A percentile compares a stretch with the other conserved stretches of the same genome.
These are phyloP conservation scores for Piaya cayana DNA, from an alignment of 2,113 vertebrate genomes.

Conservation along the genomic window DNA sequence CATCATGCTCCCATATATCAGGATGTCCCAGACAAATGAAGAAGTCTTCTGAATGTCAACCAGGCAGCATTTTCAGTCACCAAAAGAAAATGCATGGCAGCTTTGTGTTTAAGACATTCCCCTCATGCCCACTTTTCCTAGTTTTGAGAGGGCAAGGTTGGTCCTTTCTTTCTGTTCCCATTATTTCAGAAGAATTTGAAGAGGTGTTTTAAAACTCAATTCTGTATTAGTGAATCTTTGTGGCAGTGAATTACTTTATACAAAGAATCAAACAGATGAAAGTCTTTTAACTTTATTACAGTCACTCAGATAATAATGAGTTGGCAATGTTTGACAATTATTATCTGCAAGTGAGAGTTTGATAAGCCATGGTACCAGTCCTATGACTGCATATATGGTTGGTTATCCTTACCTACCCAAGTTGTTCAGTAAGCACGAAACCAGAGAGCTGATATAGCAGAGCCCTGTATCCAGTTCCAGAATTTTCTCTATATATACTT, in stretches of 20 bases:
- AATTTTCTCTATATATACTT: neutral
- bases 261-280: neutral
- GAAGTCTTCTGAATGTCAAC: neutral
- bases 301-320: neutral
- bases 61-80: neutral
- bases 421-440: neutral
- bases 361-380: neutral
- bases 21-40: neutral
- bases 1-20: neutral
- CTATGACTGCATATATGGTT: neutral
- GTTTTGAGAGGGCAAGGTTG: neutral
- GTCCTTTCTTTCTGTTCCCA: neutral
- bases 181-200: neutral
- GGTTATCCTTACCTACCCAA: neutral
- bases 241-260: neutral
- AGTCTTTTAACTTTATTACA: neutral
- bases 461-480: neutral
- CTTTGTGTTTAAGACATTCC: neutral
- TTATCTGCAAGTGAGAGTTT: neutral
- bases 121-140: neutral
- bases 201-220: neutral
- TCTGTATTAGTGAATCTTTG: neutral
- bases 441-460: neutral
- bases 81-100: neutral
- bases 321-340: neutral